Conservation (phyloP, 2,888 invertebrate species). For the Drosophila eohydei region DNA sequence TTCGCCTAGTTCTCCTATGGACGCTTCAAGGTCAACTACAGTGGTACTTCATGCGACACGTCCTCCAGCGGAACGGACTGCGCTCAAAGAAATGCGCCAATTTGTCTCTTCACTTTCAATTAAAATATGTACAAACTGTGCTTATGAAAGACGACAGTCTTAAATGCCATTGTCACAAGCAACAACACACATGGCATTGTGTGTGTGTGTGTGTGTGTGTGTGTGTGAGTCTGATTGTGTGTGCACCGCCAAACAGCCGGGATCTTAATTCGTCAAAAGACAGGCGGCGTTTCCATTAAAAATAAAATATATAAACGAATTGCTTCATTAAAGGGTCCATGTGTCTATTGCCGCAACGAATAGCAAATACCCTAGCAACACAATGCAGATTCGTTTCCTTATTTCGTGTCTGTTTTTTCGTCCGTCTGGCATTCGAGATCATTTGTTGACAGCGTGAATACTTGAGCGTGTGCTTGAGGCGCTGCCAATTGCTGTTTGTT, state of each 20-base stretch:
- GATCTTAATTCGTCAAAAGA: constrained; percentile 46
- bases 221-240: constrained; percentile 1
- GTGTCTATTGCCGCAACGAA: constrained; percentile 22
- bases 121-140: constrained; percentile 36
- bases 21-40: constrained; percentile 27
- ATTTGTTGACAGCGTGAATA: constrained; percentile 31
- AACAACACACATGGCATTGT: constrained; percentile 12
- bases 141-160: constrained; percentile 22
- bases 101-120: constrained; percentile 52
- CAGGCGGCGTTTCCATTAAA: constrained; percentile 39
- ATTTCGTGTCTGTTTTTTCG: not conserved
- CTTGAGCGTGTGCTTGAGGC: constrained; percentile 23
- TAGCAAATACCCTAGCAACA: constrained; percentile 36
- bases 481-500: constrained; percentile 22
- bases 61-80: constrained; percentile 13
- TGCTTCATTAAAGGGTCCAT: constrained; percentile 46
- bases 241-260: constrained; percentile 20
- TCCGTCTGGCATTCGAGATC: not conserved
- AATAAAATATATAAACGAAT: constrained; percentile 34
- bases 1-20: not conserved
- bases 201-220: constrained; percentile 6
- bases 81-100: constrained; percentile 28
- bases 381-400: not conserved
- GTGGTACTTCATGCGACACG: not conserved
- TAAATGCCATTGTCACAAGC: constrained; percentile 32